A percentile compares a stretch with the other conserved stretches of the same genome.
Conservation (phyloP, 2,113 vertebrate genomes). For the Cyphomyrus discorhynchus region DNA sequence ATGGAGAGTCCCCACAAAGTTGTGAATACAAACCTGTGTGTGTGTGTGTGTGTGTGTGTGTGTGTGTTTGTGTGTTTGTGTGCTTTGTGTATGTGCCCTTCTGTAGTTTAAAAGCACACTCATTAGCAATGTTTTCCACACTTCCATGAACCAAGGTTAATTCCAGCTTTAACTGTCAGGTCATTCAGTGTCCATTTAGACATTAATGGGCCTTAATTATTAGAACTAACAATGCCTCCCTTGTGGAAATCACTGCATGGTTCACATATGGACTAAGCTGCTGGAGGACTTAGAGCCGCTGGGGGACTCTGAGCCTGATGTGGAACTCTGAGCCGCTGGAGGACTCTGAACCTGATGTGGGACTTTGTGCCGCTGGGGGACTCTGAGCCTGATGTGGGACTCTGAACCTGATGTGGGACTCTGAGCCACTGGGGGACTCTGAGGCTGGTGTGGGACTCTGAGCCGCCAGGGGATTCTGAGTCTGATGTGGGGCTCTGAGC, state of each 20-base stretch:
- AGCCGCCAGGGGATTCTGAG: too few relatives aligned
- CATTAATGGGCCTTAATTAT: slow-evolving; percentile 7
- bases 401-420: too few relatives aligned
- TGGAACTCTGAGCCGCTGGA: too few relatives aligned
- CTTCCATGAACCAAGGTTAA: not conserved
- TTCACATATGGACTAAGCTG: not conserved
- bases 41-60: not conserved
- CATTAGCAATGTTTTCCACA: not conserved
- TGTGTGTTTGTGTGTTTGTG: not conserved
- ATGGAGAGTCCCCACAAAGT: not conserved
- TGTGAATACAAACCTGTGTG: not conserved
- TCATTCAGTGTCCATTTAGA: not conserved
- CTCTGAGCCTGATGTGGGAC: too few relatives aligned
- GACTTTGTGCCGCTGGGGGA: too few relatives aligned
- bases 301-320: too few relatives aligned
- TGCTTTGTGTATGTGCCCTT: not conserved
- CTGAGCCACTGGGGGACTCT: not conserved
- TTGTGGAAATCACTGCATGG: not conserved
- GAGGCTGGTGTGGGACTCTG: too few relatives aligned
- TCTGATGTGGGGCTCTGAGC: too few relatives aligned
- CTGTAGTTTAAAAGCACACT: not conserved
- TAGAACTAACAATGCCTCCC: not conserved
- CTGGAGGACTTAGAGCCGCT: not conserved
- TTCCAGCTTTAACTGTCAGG: not conserved
- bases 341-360: too few relatives aligned